These are phyloP conservation scores for Rutpela maculata DNA, from an alignment of 2,888 invertebrate genomes.

Conservation along the genomic window DNA sequence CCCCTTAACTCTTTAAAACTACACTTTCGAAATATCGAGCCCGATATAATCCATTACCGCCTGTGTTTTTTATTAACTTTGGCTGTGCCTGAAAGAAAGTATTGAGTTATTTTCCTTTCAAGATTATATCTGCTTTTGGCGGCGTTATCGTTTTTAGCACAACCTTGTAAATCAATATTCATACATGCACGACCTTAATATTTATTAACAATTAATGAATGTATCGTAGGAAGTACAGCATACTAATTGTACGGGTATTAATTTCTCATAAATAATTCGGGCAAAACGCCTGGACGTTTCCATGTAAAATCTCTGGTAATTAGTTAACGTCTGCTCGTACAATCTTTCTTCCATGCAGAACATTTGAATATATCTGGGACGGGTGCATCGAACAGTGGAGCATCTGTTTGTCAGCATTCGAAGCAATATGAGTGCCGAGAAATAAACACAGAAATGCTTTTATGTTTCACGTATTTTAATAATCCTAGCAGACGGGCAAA, in stretches of 20 bases:
- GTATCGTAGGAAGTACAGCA: background rate
- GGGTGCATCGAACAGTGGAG: conserved; percentile 36
- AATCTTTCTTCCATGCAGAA: conserved; percentile 15
- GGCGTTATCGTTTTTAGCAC: too few species aligned
- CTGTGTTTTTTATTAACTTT: too few species aligned
- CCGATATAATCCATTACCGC: too few species aligned
- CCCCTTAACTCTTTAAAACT: too few species aligned
- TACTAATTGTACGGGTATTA: background rate
- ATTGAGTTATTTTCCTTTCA: too few species aligned
- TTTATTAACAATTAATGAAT: background rate
- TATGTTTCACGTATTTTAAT: conserved; percentile 56
- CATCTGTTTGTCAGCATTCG: conserved; percentile 35
- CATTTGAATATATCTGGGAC: conserved; percentile 31
- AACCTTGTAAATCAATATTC: too few species aligned
- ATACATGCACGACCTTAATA: too few species aligned
- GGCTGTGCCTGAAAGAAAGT: too few species aligned
- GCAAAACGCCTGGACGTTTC: background rate
- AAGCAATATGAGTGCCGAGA: conserved; percentile 22
- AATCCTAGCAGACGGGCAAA: conserved; percentile 50
- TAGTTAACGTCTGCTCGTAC: conserved; percentile 29
- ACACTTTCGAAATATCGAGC: too few species aligned
- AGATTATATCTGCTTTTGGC: too few species aligned
- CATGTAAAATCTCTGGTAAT: conserved; percentile 23
- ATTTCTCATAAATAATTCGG: conserved; percentile 7
- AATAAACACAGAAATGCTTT: conserved; percentile 59